These are phyloP conservation scores for Phoronis australis DNA, from an alignment of 2,888 invertebrate genomes.

Conservation along the genomic window DNA sequence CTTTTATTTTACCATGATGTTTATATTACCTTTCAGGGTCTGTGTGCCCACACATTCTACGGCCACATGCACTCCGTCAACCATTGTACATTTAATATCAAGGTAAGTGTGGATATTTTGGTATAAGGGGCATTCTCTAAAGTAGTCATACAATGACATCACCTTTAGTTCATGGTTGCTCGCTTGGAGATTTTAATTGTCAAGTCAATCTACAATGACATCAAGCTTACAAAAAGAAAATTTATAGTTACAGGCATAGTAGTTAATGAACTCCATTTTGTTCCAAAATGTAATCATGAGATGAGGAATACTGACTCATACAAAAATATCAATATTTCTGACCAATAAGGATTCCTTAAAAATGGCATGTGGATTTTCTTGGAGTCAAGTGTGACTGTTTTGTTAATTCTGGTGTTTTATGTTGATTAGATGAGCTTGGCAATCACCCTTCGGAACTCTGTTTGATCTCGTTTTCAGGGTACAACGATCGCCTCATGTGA, in stretches of 20 bases:
- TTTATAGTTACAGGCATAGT: no score
- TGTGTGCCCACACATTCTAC: conserved; percentile 50
- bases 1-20: no score
- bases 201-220: not conserved
- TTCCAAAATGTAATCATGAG: no score
- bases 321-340: no score
- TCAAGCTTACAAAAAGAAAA: not conserved
- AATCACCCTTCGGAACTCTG: no score
- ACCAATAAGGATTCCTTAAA: no score
- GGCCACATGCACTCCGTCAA: conserved; percentile 53
- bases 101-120: conserved; percentile 25
- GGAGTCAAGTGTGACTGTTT: no score
- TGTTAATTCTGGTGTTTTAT: no score
- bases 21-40: conserved; percentile 30
- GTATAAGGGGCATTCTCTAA: not conserved
- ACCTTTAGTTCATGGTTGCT: not conserved
- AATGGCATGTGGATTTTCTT: no score
- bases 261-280: no score
- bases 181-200: not conserved
- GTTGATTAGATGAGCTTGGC: no score
- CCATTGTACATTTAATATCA: conserved; percentile 44
- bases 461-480: conserved; percentile 31
- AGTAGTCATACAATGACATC: not conserved
- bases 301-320: no score
- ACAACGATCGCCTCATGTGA: conserved; percentile 52